Conservation (phyloP, 2,797 vertebrate genomes). For the Limosa lapponica region DNA sequence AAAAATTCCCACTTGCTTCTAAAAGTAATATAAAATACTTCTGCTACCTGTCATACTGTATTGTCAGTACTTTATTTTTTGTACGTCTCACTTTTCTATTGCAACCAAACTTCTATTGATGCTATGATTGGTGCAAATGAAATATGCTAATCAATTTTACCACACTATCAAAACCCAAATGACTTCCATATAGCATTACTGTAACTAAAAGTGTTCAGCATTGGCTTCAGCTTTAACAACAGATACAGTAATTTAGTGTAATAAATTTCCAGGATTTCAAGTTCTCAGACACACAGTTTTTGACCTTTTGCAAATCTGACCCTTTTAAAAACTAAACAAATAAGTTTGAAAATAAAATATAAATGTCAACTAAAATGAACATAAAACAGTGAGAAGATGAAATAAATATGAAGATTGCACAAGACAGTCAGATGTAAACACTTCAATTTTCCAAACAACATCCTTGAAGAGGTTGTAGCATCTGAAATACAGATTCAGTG, state of each 20-base stretch:
- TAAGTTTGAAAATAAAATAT: slow-evolving; percentile 81
- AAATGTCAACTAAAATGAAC: slow-evolving; percentile 77
- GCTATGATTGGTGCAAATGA: slow-evolving; percentile 32
- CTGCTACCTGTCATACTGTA: slow-evolving; percentile 48
- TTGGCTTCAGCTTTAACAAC: slow-evolving; percentile 60
- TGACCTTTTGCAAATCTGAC: slow-evolving; percentile 72
- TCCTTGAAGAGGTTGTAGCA: slow-evolving; percentile 70
- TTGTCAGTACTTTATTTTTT: slow-evolving; percentile 25
- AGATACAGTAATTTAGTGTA: slow-evolving; percentile 42
- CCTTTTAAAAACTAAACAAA: slow-evolving; percentile 71
- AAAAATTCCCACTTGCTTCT: slow-evolving; percentile 58
- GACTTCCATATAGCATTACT: slow-evolving; percentile 42
- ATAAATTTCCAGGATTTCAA: slow-evolving; percentile 68
- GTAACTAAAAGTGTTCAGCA: slow-evolving; percentile 52
- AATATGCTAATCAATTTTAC: slow-evolving; percentile 41
- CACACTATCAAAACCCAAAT: slow-evolving; percentile 58
- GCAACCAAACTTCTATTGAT: slow-evolving; percentile 43
- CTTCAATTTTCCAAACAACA: slow-evolving; percentile 76
- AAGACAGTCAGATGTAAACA: slow-evolving; percentile 87
- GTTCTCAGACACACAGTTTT: slow-evolving; percentile 65
- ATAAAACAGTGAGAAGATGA: slow-evolving; percentile 89
- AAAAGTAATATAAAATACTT: slow-evolving; percentile 53
- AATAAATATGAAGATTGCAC: slow-evolving; percentile 97
- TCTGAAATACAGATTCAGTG: slow-evolving; percentile 70
- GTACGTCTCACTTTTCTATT: not conserved